Conservation (phyloP, 2,113 vertebrate genomes). For the Dunckerocampus dactyliophorus region DNA sequence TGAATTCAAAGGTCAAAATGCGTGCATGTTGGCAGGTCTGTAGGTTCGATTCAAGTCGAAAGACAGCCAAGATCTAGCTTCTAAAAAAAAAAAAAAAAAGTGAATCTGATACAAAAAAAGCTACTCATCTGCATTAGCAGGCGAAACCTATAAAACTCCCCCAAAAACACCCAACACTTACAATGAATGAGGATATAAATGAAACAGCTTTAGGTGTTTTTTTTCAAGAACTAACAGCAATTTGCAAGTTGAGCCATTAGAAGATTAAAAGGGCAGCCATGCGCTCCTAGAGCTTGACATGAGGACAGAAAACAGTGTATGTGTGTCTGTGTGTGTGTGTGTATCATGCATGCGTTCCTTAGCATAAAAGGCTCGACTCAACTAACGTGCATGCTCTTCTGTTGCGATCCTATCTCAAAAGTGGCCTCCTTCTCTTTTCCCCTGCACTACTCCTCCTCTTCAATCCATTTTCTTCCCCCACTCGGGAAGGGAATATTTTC, state of each 20-base stretch:
- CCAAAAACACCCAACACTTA: neutral
- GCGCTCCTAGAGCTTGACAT: constrained; percentile 48
- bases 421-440: constrained; percentile 5
- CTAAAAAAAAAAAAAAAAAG: too few relatives aligned
- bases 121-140: too few relatives aligned
- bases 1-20: too few relatives aligned
- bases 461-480: neutral
- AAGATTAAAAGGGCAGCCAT: constrained; percentile 53
- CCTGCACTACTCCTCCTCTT: neutral
- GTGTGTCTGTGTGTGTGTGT: constrained; percentile 14
- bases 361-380: constrained; percentile 24
- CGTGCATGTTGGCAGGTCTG: too few relatives aligned
- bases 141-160: too few relatives aligned
- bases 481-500: neutral
- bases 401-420: neutral
- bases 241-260: constrained; percentile 45
- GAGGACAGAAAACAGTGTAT: constrained; percentile 15
- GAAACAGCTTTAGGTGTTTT: neutral
- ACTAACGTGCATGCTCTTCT: neutral
- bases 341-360: constrained; percentile 18
- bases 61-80: too few relatives aligned
- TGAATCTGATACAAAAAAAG: too few relatives aligned
- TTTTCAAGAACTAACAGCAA: constrained; percentile 22
- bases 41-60: too few relatives aligned
- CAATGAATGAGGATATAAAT: neutral